Percentiles rank a stretch among this genome's conserved stretches.
Evolutionary conservation across 2,113 vertebrate species (phyloP).

Genomic region (Grantiella picta): DNA sequence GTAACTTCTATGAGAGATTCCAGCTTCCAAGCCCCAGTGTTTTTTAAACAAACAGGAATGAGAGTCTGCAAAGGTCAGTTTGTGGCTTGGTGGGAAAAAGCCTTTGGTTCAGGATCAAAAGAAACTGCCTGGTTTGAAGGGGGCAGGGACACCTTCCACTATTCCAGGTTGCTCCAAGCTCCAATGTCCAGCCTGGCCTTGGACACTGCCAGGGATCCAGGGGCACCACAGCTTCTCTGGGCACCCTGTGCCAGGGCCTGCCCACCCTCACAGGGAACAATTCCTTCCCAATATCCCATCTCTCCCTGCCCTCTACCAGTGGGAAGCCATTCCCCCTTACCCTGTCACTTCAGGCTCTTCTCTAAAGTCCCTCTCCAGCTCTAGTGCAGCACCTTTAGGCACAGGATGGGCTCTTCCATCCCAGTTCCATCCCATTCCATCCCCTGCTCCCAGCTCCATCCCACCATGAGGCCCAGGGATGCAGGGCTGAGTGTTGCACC

Average conservation of each 20-base stretch:
- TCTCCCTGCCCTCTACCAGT: background rate
- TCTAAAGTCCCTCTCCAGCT: background rate
- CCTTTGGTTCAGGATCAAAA: background rate
- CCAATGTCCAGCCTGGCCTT: rapidly evolving
- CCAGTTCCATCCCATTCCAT: background rate
- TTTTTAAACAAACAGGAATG: constrained; percentile 48
- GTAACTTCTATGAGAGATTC: constrained; percentile 22
- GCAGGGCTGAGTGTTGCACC: background rate
- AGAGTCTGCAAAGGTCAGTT: constrained; percentile 10
- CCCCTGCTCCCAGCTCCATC: background rate
- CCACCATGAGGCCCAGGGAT: rapidly evolving
- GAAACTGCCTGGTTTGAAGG: background rate
- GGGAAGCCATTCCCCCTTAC: background rate
- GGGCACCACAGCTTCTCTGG: background rate
- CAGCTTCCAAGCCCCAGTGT: constrained; percentile 5
- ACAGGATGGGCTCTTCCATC: background rate
- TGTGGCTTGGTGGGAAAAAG: constrained; percentile 46
- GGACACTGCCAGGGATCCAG: background rate
- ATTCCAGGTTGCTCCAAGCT: rapidly evolving
- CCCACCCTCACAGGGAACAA: rapidly evolving
- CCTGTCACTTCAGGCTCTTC: background rate
- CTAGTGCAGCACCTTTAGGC: background rate
- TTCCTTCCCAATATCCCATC: background rate
- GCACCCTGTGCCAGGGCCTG: background rate
- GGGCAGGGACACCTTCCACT: background rate